Conservation (phyloP, 2,888 invertebrate genomes). For the Automeris io region DNA sequence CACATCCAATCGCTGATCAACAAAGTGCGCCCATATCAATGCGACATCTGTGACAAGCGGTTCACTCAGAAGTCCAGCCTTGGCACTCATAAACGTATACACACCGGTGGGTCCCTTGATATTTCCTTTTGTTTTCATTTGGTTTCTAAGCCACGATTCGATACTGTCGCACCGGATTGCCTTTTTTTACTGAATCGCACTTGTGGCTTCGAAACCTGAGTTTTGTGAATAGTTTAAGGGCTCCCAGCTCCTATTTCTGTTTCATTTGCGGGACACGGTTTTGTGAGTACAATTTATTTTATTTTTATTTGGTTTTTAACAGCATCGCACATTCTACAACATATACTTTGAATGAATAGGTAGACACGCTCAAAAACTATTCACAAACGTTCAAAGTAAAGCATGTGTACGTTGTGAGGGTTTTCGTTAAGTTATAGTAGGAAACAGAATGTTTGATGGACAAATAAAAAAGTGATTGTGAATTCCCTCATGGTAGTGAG, state of each 20-base stretch:
- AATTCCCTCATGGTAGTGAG: slow-evolving; percentile 68
- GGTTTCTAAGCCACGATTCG: slow-evolving; percentile 68
- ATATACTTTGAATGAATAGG: slow-evolving; percentile 27
- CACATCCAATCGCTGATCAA: slow-evolving; percentile 79
- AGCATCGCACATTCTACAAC: too few species aligned
- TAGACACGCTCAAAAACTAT: slow-evolving; percentile 76
- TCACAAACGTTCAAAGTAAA: slow-evolving; percentile 71
- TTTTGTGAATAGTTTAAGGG: slow-evolving; percentile 77
- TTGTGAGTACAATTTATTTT: slow-evolving; percentile 15
- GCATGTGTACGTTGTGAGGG: slow-evolving; percentile 75
- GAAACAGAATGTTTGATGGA: slow-evolving; percentile 71
- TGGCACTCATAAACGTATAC: slow-evolving; percentile 88
- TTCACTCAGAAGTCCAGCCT: slow-evolving; percentile 90
- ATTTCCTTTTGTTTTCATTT: slow-evolving; percentile 60
- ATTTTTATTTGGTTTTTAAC: slow-evolving; percentile 14
- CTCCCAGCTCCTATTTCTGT: slow-evolving; percentile 37
- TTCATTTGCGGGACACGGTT: slow-evolving; percentile 6
- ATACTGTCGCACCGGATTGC: slow-evolving; percentile 19
- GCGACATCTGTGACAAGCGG: slow-evolving; percentile 86
- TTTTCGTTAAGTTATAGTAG: slow-evolving; percentile 57
- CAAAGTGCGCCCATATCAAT: slow-evolving; percentile 80
- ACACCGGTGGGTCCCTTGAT: slow-evolving; percentile 81
- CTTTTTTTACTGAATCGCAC: slow-evolving; percentile 29
- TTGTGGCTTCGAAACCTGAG: slow-evolving; percentile 70
- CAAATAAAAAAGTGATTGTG: slow-evolving; percentile 55